Percentiles rank a stretch among this genome's conserved stretches.
phyloP scores from a whole-genome alignment of 2,888 invertebrate genomes.

The Elysia crispata region DNA sequence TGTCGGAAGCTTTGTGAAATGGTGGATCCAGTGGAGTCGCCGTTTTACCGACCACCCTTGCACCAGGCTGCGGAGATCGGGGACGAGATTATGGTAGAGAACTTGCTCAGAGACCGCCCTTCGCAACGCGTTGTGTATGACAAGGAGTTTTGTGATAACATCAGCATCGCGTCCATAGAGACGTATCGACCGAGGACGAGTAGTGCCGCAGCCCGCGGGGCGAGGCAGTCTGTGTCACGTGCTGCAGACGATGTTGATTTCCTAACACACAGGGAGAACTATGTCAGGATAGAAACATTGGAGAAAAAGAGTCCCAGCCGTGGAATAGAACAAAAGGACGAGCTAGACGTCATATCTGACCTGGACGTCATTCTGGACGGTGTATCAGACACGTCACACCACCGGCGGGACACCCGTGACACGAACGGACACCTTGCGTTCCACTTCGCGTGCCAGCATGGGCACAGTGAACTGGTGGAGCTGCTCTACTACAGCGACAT shows the following conservation, averaged over 20 bases:
- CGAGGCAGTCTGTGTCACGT: background rate
- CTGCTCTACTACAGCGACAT: slow-evolving; percentile 48
- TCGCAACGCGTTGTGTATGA: background rate
- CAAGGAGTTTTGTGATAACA: slow-evolving; percentile 37
- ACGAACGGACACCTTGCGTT: slow-evolving; percentile 55
- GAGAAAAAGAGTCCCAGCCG: background rate
- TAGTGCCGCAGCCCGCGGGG: background rate
- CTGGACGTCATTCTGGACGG: slow-evolving; percentile 40
- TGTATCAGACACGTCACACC: background rate
- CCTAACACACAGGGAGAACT: background rate
- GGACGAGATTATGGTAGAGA: slow-evolving; percentile 45
- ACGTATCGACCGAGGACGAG: background rate
- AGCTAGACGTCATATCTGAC: slow-evolving; percentile 41
- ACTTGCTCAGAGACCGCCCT: slow-evolving; percentile 29
- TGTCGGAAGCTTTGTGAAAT: slow-evolving; percentile 42
- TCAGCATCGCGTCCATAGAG: slow-evolving; percentile 11
- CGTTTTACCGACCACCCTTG: slow-evolving; percentile 48
- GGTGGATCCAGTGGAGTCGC: slow-evolving; percentile 38
- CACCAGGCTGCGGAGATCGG: slow-evolving; percentile 53
- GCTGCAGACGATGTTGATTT: background rate
- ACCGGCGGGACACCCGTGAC: slow-evolving; percentile 39
- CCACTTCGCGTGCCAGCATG: slow-evolving; percentile 57
- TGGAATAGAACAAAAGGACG: background rate
- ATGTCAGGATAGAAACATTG: background rate
- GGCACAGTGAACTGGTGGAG: slow-evolving; percentile 31